Evolutionary conservation across 2,888 invertebrate genomes (phyloP), one percentile per base, ranked within the genome.

Genomic region (Portevinia maculata): DNA sequence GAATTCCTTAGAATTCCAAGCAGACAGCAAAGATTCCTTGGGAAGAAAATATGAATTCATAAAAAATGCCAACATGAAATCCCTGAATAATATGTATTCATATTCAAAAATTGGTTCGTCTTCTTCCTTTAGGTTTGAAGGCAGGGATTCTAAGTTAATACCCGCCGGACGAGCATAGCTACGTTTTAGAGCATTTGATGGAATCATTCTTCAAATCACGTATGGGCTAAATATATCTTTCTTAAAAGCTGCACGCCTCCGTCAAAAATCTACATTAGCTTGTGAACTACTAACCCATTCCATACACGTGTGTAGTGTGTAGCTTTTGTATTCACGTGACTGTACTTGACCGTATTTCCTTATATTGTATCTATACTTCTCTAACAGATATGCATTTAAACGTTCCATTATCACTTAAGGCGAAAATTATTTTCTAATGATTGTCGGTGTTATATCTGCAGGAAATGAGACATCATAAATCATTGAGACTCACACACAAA

Each of bases 381-480:
- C 15, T 0, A 9, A n/a, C 13, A 13, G 21, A 21, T 8, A 52
- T 3, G 30, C n/a, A 17, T 13, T 39, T 15, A 24, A 28, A 30
- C 41, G 28, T 48, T 24, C 24, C 1, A n/a, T 48, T 17, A 70
- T 37, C 41, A 28, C 71, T 53, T 53, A 44, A 52, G 71, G 52
- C 41, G 62, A 55, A 74, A 65, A 74, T 48, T 65, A 46, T 64
- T 50, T 65, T 57, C 48, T 74, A 74, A 74, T 74, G 73, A 57
- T 48, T 64, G 46, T 39, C 55, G 55, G 55, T 74, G 53, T 74
- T 34, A 64, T 74, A 64, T 74, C 75, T 76, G 44, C 69, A 52
- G 62, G 37, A 70, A 75, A 44, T 70, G 59, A 70, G 69, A 39
- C 69, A 64, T 59, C 70, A 81, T 81, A 81, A 81, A 76, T 81